Percentiles rank a stretch among this genome's conserved stretches.
Conservation (phyloP, 2,113 vertebrate species). For the Micromys minutus region DNA sequence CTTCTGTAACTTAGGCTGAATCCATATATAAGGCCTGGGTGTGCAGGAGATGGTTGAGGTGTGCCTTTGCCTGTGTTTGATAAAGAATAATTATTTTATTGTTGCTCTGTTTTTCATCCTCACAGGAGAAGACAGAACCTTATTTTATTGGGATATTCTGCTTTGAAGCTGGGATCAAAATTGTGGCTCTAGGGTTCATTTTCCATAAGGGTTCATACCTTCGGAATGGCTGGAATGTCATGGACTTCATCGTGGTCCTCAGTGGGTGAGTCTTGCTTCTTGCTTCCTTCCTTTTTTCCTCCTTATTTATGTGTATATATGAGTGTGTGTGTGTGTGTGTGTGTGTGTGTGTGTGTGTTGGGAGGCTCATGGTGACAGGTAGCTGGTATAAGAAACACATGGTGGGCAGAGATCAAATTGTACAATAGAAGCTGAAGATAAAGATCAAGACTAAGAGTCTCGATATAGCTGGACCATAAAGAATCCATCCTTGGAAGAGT, state of each 20-base stretch:
- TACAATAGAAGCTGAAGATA: not conserved
- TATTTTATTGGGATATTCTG: conserved; percentile 99
- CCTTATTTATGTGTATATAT: not conserved
- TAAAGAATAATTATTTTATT: not conserved
- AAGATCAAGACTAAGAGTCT: not conserved
- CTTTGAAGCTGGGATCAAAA: conserved; percentile 98
- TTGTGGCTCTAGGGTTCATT: conserved; percentile 96
- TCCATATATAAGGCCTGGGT: not conserved
- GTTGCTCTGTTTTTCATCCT: not conserved
- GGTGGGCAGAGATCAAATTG: not conserved
- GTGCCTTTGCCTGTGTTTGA: not conserved
- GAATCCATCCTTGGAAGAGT: not conserved
- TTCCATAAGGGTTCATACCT: conserved; percentile 99
- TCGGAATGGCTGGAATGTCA: conserved; percentile 98
- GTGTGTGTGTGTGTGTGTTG: not conserved
- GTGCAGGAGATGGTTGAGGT: not conserved
- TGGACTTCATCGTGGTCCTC: conserved; percentile 99
- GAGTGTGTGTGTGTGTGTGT: not conserved
- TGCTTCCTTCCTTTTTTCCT: not conserved
- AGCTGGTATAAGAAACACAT: not conserved
- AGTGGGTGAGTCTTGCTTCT: conserved; percentile 92
- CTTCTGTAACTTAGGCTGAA: not conserved
- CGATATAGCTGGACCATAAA: not conserved
- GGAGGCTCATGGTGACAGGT: not conserved
- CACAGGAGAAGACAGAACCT: conserved; percentile 97